Base-by-base conservation (phyloP, 2,113 vertebrate species). In the Delphinapterus leucas region DNA sequence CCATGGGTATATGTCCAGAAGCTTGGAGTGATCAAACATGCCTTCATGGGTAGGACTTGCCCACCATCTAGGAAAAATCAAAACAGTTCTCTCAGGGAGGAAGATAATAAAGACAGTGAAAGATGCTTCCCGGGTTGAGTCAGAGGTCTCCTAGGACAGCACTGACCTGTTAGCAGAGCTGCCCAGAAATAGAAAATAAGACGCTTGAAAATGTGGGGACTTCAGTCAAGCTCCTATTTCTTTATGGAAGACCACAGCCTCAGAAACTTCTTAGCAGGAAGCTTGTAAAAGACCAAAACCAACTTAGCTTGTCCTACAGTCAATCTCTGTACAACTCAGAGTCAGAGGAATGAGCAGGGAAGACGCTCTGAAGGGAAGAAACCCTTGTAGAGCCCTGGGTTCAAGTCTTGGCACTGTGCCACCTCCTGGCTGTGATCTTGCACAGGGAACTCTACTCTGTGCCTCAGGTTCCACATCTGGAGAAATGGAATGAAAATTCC, bases 241-340 rank as follows among this genome's bases (percentile, higher is more conserved):
- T 80, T 83, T 96, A 70, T 87, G 60, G 79, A 97, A 96, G 97
- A 97, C 23, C 31, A 79, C 21, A 60, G 36, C 41, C n/a, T 92
- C 58, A 61, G 76, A 83, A 81, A 71, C 71, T 85, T 94, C 53
- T 90, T 53, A 74, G 63, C 49, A 93, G 87, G 20, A 97, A 88
- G 73, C 67, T 84, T 95, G 31, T 71, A 25, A 85, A 95, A 90
- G 53, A 73, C 31, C 26, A 88, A 85, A 92, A 63, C 58, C 44
- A 71, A 74, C 36, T 65, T 85, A 36, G 33, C 9, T 38, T 81
- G 68, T 60, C 58, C 68, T 38, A 41, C 38, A 33, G 79, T 63
- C 63, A 79, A 65, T 67, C 74, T 94, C 74, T 6, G 6, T 47
- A 91, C n/a, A 49, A 70, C 55, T 67, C 70, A 68, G 80, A 67